A percentile compares a stretch with the other conserved stretches of the same genome.
phyloP scores from a whole-genome alignment of 2,797 vertebrate species.

The Tokudaia tokunoshimensis region DNA sequence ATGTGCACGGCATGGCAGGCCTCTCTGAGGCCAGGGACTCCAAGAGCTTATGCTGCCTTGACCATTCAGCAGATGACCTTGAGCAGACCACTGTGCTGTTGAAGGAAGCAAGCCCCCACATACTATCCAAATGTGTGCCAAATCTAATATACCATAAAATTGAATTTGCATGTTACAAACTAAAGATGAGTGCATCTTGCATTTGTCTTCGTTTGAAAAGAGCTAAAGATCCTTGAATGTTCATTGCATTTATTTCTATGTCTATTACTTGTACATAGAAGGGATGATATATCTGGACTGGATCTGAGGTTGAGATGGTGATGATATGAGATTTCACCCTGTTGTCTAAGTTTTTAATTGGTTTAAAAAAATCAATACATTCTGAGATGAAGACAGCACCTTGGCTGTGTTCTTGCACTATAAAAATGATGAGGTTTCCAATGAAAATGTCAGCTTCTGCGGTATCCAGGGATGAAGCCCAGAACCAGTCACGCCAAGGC shows the following conservation, averaged over 20 bases:
- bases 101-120: background rate
- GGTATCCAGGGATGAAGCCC: background rate
- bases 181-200: rapidly evolving
- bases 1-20: background rate
- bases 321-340: background rate
- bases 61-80: background rate
- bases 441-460: background rate
- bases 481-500: background rate
- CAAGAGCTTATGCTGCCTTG: background rate
- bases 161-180: background rate
- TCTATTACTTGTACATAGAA: background rate
- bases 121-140: background rate
- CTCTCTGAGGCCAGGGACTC: background rate
- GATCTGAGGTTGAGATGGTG: background rate
- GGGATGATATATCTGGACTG: background rate
- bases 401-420: background rate
- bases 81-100: background rate
- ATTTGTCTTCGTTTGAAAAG: background rate
- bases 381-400: background rate
- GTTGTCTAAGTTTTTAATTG: background rate
- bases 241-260: background rate
- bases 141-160: background rate
- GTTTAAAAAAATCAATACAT: background rate
- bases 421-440: background rate
- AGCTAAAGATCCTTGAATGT: background rate